Evolutionary conservation across 2,797 vertebrate genomes (phyloP).

Genomic region (Threskiornis aethiopicus): DNA sequence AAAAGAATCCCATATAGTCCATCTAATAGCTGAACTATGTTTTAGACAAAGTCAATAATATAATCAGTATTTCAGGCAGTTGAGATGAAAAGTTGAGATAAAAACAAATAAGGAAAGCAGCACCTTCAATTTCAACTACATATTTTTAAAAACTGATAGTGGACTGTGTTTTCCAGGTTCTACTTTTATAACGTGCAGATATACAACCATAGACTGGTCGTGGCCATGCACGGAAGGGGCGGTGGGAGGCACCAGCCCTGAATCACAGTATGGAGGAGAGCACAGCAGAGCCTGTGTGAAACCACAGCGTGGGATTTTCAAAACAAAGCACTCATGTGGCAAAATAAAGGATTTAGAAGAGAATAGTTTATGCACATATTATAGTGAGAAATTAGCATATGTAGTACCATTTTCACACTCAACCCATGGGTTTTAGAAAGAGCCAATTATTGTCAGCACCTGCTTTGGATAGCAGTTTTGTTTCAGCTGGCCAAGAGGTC

Average conservation of each 20-base stretch:
- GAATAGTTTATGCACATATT: slow-evolving; percentile 30
- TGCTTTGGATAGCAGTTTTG: slow-evolving; percentile 45
- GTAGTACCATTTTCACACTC: slow-evolving; percentile 37
- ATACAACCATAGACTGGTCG: background rate
- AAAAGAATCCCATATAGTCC: background rate
- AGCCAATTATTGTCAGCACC: slow-evolving; percentile 48
- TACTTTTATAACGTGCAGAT: background rate
- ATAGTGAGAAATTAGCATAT: slow-evolving; percentile 58
- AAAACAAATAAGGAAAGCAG: background rate
- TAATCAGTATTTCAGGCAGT: background rate
- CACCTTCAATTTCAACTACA: background rate
- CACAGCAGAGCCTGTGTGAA: background rate
- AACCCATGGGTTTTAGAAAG: background rate
- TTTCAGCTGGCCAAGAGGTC: slow-evolving; percentile 22
- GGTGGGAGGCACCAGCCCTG: background rate
- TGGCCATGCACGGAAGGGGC: background rate
- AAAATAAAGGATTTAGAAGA: slow-evolving; percentile 43
- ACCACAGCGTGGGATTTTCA: slow-evolving; percentile 23
- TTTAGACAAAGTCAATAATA: background rate
- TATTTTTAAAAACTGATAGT: background rate
- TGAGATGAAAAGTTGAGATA: background rate
- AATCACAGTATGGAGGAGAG: background rate
- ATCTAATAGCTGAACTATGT: background rate
- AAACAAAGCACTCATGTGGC: slow-evolving; percentile 50
- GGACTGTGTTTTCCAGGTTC: background rate